Conservation (phyloP, 2,113 vertebrate species). For the Nothoprocta pentlandii region DNA sequence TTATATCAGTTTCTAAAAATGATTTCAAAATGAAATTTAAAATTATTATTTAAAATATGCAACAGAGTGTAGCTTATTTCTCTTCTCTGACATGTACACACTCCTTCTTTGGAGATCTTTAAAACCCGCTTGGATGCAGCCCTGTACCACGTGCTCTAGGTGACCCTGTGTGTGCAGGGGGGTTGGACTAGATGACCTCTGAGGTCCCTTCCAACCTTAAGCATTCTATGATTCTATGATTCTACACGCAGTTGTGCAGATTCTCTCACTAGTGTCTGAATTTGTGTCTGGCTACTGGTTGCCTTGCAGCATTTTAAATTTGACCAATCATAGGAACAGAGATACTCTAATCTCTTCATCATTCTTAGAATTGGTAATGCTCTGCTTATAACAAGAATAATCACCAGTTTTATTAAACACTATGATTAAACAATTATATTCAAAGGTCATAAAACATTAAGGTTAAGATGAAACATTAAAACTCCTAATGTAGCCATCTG, state of each 20-base stretch:
- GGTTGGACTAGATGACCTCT: too few relatives aligned
- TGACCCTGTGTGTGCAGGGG: background rate
- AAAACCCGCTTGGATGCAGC: too few relatives aligned
- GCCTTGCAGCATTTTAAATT: background rate
- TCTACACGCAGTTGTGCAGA: background rate
- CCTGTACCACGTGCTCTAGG: too few relatives aligned
- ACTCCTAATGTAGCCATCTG: background rate
- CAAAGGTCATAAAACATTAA: background rate
- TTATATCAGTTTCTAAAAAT: too few relatives aligned
- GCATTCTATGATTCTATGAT: too few relatives aligned
- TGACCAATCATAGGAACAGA: background rate
- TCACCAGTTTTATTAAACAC: background rate
- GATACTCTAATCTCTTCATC: background rate
- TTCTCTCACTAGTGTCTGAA: background rate
- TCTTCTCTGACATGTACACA: too few relatives aligned
- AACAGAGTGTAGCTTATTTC: too few relatives aligned
- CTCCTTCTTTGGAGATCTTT: too few relatives aligned
- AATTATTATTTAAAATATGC: too few relatives aligned
- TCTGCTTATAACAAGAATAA: background rate
- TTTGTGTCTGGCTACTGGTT: background rate
- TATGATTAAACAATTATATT: background rate
- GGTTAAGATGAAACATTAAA: too few relatives aligned
- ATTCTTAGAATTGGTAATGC: background rate
- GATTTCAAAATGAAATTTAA: too few relatives aligned
- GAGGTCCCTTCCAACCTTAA: too few relatives aligned